Evolutionary conservation across 2,797 vertebrate species (phyloP).

Genomic region (Clarias fuscus): DNA sequence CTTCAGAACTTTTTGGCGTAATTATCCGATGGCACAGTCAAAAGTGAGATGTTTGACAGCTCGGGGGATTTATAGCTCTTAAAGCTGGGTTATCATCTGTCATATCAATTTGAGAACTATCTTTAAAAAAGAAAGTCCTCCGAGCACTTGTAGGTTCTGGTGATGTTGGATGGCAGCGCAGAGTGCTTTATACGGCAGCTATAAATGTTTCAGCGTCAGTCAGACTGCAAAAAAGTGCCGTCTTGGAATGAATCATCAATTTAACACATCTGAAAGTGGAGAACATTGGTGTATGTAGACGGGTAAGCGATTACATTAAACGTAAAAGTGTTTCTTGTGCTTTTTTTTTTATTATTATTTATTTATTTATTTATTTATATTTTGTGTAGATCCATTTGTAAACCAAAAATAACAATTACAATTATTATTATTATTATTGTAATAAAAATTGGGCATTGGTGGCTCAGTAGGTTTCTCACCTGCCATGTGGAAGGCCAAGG

Average conservation of each 20-base stretch:
- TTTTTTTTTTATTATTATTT: background rate
- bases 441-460: too few relatives aligned
- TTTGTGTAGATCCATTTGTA: too few relatives aligned
- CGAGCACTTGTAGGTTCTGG: background rate
- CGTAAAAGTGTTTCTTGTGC: background rate
- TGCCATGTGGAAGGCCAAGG: too few relatives aligned
- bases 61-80: background rate
- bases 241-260: background rate
- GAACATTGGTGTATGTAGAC: background rate
- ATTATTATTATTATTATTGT: too few relatives aligned
- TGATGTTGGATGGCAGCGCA: background rate
- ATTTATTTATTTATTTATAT: too few relatives aligned
- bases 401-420: too few relatives aligned
- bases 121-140: background rate
- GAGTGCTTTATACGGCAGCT: background rate
- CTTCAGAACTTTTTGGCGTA: background rate
- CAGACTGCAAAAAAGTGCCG: background rate
- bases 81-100: background rate
- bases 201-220: background rate
- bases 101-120: background rate
- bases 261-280: slow-evolving; percentile 21
- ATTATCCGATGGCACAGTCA: background rate
- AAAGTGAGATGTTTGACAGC: background rate
- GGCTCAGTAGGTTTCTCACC: too few relatives aligned
- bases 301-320: background rate